Evolutionary conservation across 2,113 vertebrate genomes (phyloP), one percentile per base, ranked within the genome.

Genomic region (Entosphenus tridentatus): DNA sequence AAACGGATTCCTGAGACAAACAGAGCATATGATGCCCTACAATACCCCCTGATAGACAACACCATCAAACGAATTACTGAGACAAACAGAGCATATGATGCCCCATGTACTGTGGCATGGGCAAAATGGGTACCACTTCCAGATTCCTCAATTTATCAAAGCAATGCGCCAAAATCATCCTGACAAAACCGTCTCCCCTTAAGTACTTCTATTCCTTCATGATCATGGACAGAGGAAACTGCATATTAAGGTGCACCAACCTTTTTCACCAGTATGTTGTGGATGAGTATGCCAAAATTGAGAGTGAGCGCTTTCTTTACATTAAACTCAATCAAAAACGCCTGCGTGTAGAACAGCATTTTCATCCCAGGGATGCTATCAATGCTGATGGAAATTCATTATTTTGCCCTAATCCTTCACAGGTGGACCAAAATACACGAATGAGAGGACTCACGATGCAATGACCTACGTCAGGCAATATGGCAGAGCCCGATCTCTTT

Each of bases 131-230:
- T 62, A 62, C 58, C 58, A 13, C 58, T 62, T 62, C 7, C 58
- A 62, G 58, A 62, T 62, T 62, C 58, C 58, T 62, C 13, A 62
- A 62, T 6, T 62, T 62, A 62, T 62, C 58, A 62, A 62, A 62
- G 58, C 16, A 18, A 62, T 17, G 18, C 13, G 58, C 58, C 58
- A 62, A 62, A 18, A 39, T 39, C 39, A 39, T 39, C 39, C 39
- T 39, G 39, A 39, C 39, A 39, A 39, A 39, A 39, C 39, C 4
- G 39, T 39, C 39, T 39, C 39, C 39, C 6, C 39, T 39, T 39
- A 39, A 39, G 39, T 5, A 39, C 39, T 39, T 39, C 39, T 39
- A 39, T 39, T 39, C 39, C 39, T 39, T 5, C 39, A 39, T 39
- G 39, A 1, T 39, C 39, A 39, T 39, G 39, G 39, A 39, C 39